Conservation (phyloP, 2,797 vertebrate genomes). For the Sparus aurata region DNA sequence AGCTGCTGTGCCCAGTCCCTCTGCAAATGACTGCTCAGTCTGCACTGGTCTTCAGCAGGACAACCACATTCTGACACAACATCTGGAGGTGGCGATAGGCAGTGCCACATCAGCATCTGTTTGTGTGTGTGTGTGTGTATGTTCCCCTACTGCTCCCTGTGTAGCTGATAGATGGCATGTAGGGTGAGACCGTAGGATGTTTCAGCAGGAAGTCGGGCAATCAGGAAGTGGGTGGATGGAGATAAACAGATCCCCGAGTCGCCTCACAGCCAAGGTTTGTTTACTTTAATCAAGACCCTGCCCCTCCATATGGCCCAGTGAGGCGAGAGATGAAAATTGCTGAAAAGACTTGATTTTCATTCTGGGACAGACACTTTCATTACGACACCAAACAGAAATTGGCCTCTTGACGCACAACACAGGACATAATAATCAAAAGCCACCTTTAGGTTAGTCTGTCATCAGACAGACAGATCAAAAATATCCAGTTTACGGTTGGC, state of each 20-base stretch:
- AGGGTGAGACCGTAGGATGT: constrained; percentile 8
- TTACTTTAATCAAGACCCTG: constrained; percentile 12
- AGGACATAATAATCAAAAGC: not conserved
- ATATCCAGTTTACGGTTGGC: too few relatives aligned
- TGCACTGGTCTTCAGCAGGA: constrained; percentile 20
- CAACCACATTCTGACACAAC: constrained; percentile 60
- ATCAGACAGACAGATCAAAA: not conserved
- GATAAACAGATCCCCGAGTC: constrained; percentile 13
- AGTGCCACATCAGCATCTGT: constrained; percentile 13
- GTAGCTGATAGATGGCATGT: constrained; percentile 38
- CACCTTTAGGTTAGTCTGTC: not conserved
- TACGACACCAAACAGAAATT: constrained; percentile 7
- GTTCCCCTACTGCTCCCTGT: constrained; percentile 14
- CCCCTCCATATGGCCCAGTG: not conserved
- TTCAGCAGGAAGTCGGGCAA: constrained; percentile 26
- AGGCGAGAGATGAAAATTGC: not conserved
- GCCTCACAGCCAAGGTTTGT: constrained; percentile 4
- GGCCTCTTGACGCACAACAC: not conserved
- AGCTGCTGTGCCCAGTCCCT: constrained; percentile 9
- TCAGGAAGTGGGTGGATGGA: constrained; percentile 23
- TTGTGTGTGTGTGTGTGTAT: not conserved
- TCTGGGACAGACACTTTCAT: not conserved
- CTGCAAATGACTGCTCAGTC: constrained; percentile 21
- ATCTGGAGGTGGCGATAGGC: constrained; percentile 59
- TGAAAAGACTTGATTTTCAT: not conserved